These are phyloP conservation scores for Conus canariensis DNA, from an alignment of 2,888 invertebrate genomes.

Conservation along the genomic window DNA sequence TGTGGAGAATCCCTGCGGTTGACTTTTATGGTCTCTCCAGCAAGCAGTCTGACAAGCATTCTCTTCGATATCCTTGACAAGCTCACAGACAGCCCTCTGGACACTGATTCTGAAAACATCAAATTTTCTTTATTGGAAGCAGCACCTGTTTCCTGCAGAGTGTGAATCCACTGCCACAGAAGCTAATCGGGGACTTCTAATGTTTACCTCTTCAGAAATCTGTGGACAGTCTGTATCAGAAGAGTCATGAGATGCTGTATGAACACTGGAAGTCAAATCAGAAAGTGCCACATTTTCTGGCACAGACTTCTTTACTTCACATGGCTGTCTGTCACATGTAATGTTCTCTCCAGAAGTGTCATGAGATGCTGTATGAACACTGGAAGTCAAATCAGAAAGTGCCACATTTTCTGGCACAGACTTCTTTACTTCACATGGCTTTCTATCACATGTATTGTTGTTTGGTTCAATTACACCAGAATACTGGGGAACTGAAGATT, in stretches of 20 bases:
- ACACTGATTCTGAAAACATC: background rate
- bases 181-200: background rate
- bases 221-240: background rate
- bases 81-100: background rate
- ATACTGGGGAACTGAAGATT: background rate
- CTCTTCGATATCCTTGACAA: background rate
- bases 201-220: background rate
- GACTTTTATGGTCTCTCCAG: background rate
- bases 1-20: background rate
- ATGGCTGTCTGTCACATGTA: too few species aligned
- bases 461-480: too few species aligned
- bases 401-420: background rate
- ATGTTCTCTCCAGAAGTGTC: background rate
- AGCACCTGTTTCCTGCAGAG: too few species aligned
- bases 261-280: background rate
- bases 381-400: background rate
- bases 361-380: background rate
- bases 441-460: too few species aligned
- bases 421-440: too few species aligned
- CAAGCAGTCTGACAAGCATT: background rate
- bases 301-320: background rate
- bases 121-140: background rate
- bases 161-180: background rate
- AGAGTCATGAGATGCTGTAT: background rate
- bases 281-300: background rate